Base-by-base conservation (phyloP, 2,797 vertebrate species). In the Danio albolineatus region DNA sequence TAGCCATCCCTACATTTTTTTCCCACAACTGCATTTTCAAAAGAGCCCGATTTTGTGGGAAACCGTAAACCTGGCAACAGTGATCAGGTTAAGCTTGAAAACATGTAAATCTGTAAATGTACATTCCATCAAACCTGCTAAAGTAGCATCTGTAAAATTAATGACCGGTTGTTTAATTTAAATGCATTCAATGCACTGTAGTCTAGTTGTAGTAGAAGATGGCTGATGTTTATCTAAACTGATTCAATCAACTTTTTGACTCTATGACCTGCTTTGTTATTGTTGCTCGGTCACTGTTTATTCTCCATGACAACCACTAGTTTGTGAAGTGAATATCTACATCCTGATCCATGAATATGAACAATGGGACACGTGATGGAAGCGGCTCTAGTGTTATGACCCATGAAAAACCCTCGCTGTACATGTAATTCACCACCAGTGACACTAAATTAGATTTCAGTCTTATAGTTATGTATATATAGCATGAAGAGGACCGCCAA, bases 251-350 rank as follows among this genome's bases (percentile, higher is more conserved):
- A 19, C 78, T 28, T 53, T 71, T 66, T 76, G 21, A 43, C 19
- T 36, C 48, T 64, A 64, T 61, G 19, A 49, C 46, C 16, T 8
- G 13, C 17, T 43, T 51, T 81, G 44, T 79, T 78, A 48, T 78
- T 79, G 76, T 85, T 84, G 59, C 59, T 65, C 62, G 36, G 21
- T 48, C 19, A 67, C 64, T 84, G 80, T 84, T 82, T 84, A 76
- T 78, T 72, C 75, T 82, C 80, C 80, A 82, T 81, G 74, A 64
- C 85, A 73, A 82, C 82, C 41, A 72, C 64, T 38, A 44, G 41
- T 59, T 41, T 56, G 66, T 28, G 49, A 19, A 44, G 12, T 39
- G 13, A 78, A 72, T 46, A 73, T 56, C 61, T 17, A 38, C 67
- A 75, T 81, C 78, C 84, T 75, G 81, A 74, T 60, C 17, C 16